Percentiles rank a stretch among this genome's conserved stretches.
Evolutionary conservation across 2,888 invertebrate species (phyloP).

Genomic region (Digitonthophagus gazella): DNA sequence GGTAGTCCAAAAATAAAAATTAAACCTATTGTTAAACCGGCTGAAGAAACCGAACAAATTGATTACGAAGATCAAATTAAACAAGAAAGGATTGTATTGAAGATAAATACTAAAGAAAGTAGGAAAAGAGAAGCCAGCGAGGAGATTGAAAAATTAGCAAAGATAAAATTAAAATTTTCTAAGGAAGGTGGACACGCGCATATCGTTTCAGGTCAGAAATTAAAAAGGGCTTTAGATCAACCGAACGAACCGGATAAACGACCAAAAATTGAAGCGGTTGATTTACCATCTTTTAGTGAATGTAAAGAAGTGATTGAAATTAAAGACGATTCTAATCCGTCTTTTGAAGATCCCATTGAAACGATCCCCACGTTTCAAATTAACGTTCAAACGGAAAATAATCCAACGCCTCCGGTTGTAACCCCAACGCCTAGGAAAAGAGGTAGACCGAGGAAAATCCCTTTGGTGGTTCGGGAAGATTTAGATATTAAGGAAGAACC

Average conservation of each 20-base stretch:
- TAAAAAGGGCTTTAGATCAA: conserved; percentile 27
- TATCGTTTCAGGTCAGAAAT: conserved; percentile 41
- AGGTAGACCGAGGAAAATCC: conserved; percentile 54
- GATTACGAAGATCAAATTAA: conserved; percentile 46
- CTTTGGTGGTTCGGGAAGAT: conserved; percentile 49
- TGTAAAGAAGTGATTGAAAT: conserved; percentile 22
- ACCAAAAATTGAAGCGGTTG: conserved; percentile 30
- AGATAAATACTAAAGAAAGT: conserved; percentile 54
- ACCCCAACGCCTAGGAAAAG: conserved; percentile 49
- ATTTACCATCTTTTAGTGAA: conserved; percentile 31
- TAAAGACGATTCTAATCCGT: conserved; percentile 23
- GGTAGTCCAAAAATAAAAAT: conserved; percentile 38
- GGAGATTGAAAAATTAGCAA: conserved; percentile 51
- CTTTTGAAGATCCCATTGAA: conserved; percentile 34
- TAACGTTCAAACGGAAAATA: conserved; percentile 26
- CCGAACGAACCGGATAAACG: conserved; percentile 26
- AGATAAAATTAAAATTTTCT: conserved; percentile 57
- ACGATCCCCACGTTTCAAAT: conserved; percentile 39
- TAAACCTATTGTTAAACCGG: conserved; percentile 37
- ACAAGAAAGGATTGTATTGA: conserved; percentile 58
- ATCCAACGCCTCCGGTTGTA: conserved; percentile 23
- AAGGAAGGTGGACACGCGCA: conserved; percentile 50
- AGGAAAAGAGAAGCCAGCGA: conserved; percentile 40
- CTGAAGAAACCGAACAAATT: conserved; percentile 31
- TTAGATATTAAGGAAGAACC: conserved; percentile 37